Evolutionary conservation across 2,888 invertebrate genomes (phyloP), one percentile per base, ranked within the genome.

Genomic region (Ennomos erosarius): DNA sequence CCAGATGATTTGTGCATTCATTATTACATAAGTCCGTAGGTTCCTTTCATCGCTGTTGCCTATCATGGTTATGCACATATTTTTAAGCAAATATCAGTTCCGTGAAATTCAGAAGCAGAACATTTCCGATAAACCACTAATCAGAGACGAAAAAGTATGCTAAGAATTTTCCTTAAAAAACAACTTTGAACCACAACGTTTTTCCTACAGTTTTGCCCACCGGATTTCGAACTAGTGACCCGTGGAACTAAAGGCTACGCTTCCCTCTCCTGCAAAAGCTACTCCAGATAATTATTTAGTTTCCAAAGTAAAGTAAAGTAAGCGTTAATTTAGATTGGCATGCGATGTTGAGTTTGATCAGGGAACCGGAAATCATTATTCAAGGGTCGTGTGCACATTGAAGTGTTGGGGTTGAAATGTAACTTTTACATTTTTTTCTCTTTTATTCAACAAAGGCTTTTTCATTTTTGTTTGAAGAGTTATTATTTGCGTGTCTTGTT

Each of bases 251-350:
- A 37, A 40, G 13, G n/a, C 34, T 39, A 39, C 39, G 8, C 45
- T 46, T 16, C 39, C 33, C 38, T 33, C 9, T 53, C 8, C 0
- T 42, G 83, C 82, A 82, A 82, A 81, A 85, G 74, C 79, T 85
- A 86, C 43, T 51, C 9, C 36, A 35, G 51, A 16, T 51, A 51
- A 87, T 87, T 87, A 87, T 81, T 76, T 78, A 81, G 81, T 80
- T 76, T 74, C 76, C 77, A 79, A 85, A 85, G n/a, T n/a, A n/a
- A n/a, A n/a, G n/a, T n/a, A n/a, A n/a, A n/a, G 85, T 85, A 81
- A 81, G 83, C 83, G 84, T 82, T 87, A 86, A 88, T 85, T 53
- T 53, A 46, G 37, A 53, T 46, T 46, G 53, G 43, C 48, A 38
- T 36, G 16, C 36, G 36, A 47, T 42, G 37, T 39, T 42, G 67